Evolutionary conservation across 2,797 vertebrate species (phyloP), one percentile per base, ranked within the genome.

Genomic region (Cephalopachus bancanus): DNA sequence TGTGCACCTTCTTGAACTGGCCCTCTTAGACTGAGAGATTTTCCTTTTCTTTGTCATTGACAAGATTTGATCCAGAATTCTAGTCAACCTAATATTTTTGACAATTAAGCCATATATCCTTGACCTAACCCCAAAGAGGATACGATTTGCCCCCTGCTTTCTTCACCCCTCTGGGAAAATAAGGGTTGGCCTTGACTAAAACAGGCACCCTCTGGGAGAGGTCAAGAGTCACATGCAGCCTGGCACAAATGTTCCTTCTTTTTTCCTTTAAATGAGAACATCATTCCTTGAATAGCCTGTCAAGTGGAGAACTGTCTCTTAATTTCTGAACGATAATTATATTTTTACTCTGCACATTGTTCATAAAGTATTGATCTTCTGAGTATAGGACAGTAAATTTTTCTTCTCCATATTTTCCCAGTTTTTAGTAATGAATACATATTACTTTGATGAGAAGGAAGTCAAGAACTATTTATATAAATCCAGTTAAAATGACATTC

Each of bases 111-210:
- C 60, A 59, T 2, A 74, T 75, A 78, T 37, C 75, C 55, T 83
- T 94, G 57, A 96, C 12, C 24, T 74, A 88, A 94, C 26, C 57
- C 51, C 33, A 76, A 93, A 89, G 57, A 71, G 3, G 37, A 53
- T 83, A 86, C 62, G 64, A 89, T 80, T 94, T 90, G 86, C 24
- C 9, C 51, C 26, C 44, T 44, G 37, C 72, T 95, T 96, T 91
- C 28, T 96, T 94, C 49, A 91, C 12, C 14, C 12, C n/a, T 78
- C 80, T 95, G 30, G 79, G 83, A 96, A 93, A 89, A 55, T 51
- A 92, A 89, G 14, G 93, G 76, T 51, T 95, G 49, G 60, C 24
- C 30, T 91, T 95, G 71, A 96, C 81, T 90, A 80, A 94, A 91
- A 79, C 19, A 94, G 30, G 44, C 22, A 93, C 17, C 24, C 49